Percentiles rank a stretch among this genome's conserved stretches.
These are phyloP conservation scores for Palythoa heliodiscus DNA, from an alignment of 92 coral and sea anemone species.

Conservation along the genomic window DNA sequence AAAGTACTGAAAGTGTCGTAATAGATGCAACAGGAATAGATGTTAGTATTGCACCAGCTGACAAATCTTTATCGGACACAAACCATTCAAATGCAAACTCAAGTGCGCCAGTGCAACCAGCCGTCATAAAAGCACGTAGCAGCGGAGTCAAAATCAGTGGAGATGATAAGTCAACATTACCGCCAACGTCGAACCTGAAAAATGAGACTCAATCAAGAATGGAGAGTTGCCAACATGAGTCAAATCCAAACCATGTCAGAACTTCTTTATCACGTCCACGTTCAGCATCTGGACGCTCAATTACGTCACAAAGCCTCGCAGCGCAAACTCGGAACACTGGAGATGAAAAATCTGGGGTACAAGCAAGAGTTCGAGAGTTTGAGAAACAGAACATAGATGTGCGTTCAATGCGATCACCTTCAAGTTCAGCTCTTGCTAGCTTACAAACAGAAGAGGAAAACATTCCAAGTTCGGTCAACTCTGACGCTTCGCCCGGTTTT, in stretches of 20 bases:
- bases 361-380: slow-evolving; percentile 38
- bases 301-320: slow-evolving; percentile 34
- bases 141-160: not conserved
- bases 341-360: slow-evolving; percentile 28
- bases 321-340: slow-evolving; percentile 38
- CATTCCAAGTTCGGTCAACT: not conserved
- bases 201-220: slow-evolving; percentile 6
- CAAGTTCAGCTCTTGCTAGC: slow-evolving; percentile 23
- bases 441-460: not conserved
- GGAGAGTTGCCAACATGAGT: slow-evolving; percentile 11
- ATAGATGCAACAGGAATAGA: slow-evolving; percentile 60
- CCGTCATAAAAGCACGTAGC: slow-evolving; percentile 1
- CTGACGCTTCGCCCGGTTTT: slow-evolving; percentile 15
- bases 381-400: slow-evolving; percentile 27
- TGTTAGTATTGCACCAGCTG: slow-evolving; percentile 59
- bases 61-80: not conserved
- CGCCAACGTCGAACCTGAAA: slow-evolving; percentile 1
- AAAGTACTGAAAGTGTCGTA: slow-evolving; percentile 32
- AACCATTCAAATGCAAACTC: not conserved
- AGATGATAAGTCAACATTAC: not conserved
- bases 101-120: not conserved
- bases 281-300: slow-evolving; percentile 36
- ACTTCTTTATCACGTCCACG: slow-evolving; percentile 18
- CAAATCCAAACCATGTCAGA: not conserved
- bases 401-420: slow-evolving; percentile 27